Percentiles rank a stretch among this genome's conserved stretches.
phyloP scores from a whole-genome alignment of 2,888 invertebrate species.

The Ferdinandea cuprea region DNA sequence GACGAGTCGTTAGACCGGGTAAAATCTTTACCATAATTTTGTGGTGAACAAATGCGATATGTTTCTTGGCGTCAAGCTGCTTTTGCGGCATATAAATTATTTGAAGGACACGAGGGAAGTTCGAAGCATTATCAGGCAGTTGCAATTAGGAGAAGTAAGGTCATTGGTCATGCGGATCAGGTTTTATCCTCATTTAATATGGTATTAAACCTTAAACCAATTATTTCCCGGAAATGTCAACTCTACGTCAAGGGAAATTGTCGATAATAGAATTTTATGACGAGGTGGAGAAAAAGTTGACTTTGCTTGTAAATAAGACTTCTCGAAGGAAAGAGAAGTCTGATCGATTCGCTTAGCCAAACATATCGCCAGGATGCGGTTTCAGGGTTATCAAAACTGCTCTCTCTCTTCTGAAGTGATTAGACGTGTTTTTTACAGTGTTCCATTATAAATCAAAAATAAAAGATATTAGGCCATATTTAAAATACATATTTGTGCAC shows the following conservation, averaged over 20 bases:
- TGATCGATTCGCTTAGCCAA: slow-evolving; percentile 60
- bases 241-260: slow-evolving; percentile 60
- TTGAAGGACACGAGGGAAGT: slow-evolving; percentile 38
- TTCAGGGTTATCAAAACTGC: slow-evolving; percentile 46
- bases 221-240: slow-evolving; percentile 51
- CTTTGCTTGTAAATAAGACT: slow-evolving; percentile 71
- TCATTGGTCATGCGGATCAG: slow-evolving; percentile 8
- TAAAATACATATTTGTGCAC: no score
- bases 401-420: slow-evolving; percentile 49
- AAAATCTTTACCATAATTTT: slow-evolving; percentile 16
- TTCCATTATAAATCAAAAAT: no score
- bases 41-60: slow-evolving; percentile 14
- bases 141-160: slow-evolving; percentile 52
- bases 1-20: slow-evolving; percentile 6
- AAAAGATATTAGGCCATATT: no score
- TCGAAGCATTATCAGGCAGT: slow-evolving; percentile 49
- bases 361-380: slow-evolving; percentile 66
- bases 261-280: slow-evolving; percentile 64
- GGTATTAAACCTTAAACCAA: slow-evolving; percentile 57
- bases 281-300: slow-evolving; percentile 66
- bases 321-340: slow-evolving; percentile 34
- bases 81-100: slow-evolving; percentile 11
- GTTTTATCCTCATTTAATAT: slow-evolving; percentile 59
- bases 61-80: slow-evolving; percentile 22
- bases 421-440: no score